These are phyloP conservation scores for Notocelia uddmanniana DNA, from an alignment of 2,888 invertebrate species.

Conservation along the genomic window DNA sequence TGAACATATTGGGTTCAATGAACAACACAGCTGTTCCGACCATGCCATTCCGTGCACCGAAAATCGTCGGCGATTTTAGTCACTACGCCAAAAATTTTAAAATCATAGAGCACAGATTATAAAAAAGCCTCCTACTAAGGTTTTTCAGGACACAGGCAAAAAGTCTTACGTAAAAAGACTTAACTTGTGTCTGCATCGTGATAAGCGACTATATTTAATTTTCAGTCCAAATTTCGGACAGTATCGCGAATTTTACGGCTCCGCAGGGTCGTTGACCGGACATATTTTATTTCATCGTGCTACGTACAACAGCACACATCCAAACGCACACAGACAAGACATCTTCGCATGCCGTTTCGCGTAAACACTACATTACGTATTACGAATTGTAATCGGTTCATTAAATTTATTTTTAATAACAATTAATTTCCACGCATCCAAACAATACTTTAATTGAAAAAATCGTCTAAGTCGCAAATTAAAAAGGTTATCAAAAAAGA, in stretches of 20 bases:
- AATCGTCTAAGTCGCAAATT: background rate
- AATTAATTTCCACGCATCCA: constrained; percentile 23
- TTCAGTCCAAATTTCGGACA: constrained; percentile 80
- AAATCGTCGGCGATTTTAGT: constrained; percentile 37
- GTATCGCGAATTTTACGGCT: constrained; percentile 85
- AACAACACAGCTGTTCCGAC: constrained; percentile 41
- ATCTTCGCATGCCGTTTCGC: constrained; percentile 79
- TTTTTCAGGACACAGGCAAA: background rate
- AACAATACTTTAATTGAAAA: constrained; percentile 22
- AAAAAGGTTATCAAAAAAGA: constrained; percentile 4
- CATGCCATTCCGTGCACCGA: constrained; percentile 35
- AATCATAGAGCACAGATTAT: background rate
- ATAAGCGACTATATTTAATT: constrained; percentile 61
- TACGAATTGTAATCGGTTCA: constrained; percentile 70
- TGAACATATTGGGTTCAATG: constrained; percentile 42
- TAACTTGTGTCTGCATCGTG: constrained; percentile 36
- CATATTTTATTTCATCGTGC: constrained; percentile 86
- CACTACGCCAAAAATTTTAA: constrained; percentile 10
- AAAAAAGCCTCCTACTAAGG: background rate
- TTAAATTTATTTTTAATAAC: constrained; percentile 48
- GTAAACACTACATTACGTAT: constrained; percentile 75
- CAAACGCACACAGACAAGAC: constrained; percentile 68
- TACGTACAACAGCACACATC: constrained; percentile 79
- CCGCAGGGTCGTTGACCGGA: constrained; percentile 84
- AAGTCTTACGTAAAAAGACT: background rate